These are phyloP conservation scores for Diaphora mendica DNA, from an alignment of 2,888 invertebrate species.

Conservation along the genomic window DNA sequence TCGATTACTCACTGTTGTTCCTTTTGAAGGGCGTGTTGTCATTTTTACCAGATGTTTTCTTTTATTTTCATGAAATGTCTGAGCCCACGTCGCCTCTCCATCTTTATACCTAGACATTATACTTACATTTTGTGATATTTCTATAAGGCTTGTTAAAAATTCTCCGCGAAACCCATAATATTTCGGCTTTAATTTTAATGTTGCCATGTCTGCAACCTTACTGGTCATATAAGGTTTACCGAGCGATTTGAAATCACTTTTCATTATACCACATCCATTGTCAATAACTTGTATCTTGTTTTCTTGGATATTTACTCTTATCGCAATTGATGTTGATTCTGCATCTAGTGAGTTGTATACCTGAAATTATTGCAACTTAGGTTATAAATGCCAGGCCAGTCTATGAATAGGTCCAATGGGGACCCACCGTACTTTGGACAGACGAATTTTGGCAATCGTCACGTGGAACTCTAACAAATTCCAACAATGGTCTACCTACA, in stretches of 20 bases:
- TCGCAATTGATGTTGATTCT: slow-evolving; percentile 89
- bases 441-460: too few relatives aligned
- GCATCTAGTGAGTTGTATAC: slow-evolving; percentile 91
- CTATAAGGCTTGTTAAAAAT: slow-evolving; percentile 88
- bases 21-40: slow-evolving; percentile 86
- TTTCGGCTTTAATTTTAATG: slow-evolving; percentile 82
- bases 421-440: too few relatives aligned
- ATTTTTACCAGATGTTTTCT: slow-evolving; percentile 62
- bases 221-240: slow-evolving; percentile 89
- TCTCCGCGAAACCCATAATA: slow-evolving; percentile 90
- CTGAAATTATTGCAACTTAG: slow-evolving; percentile 65
- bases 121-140: slow-evolving; percentile 85
- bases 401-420: too few relatives aligned
- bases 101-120: slow-evolving; percentile 85
- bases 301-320: slow-evolving; percentile 87
- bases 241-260: slow-evolving; percentile 83
- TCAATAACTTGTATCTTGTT: slow-evolving; percentile 91
- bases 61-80: slow-evolving; percentile 84
- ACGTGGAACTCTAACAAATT: too few relatives aligned
- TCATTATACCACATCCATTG: slow-evolving; percentile 90
- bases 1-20: slow-evolving; percentile 87
- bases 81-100: slow-evolving; percentile 84
- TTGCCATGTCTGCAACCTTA: slow-evolving; percentile 85
- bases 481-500: too few relatives aligned
- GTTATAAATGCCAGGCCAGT: too few relatives aligned